Base-by-base conservation (phyloP, 1,140 invertebrate species). In the Homarus americanus region DNA sequence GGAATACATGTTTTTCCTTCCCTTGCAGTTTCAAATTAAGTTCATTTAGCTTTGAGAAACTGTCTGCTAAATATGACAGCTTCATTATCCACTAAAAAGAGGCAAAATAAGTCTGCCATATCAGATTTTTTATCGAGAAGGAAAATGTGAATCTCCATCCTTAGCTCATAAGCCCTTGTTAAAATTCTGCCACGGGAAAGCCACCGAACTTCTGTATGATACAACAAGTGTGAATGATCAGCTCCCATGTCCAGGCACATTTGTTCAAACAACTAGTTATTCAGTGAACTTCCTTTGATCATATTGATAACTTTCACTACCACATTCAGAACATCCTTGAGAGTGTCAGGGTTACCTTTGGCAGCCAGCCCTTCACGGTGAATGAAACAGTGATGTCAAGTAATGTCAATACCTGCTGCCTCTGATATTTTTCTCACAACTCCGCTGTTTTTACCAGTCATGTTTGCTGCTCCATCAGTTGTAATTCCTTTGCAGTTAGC, bases 1-100 rank as follows among this genome's bases (percentile, higher is more conserved):
- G 9, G 69, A 85, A 85, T 85, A 85, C 41, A 85, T 73, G 24
- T 4, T 75, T 73, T 73, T 85, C 66, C 40, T 73, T 85, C 41
- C 66, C 83, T 85, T 85, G 36, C 69, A 85, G 83, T 75, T 85
- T 73, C n/a, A n/a, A n/a, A n/a, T n/a, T n/a, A n/a, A n/a, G n/a
- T n/a, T n/a, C n/a, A n/a, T n/a, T n/a, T n/a, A 83, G 80, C 80
- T 69, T 83, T 83, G 58, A 83, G 80, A 83, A 83, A 83, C 63
- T 83, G 32, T 83, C 38, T 85, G 66, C 69, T 49, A 85, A 41
- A 85, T 85, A 85, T 49, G 15, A 49, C 7, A 82, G 41, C 7
- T 85, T 40, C 41, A 73, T 15, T 28, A 73, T 40, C 83, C 83
- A 85, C 69, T 85, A 63, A 85, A 38, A n/a, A 20, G 15, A 20